Base-by-base conservation (phyloP, 2,888 invertebrate species). In the Hemicrepidius hirtus region DNA sequence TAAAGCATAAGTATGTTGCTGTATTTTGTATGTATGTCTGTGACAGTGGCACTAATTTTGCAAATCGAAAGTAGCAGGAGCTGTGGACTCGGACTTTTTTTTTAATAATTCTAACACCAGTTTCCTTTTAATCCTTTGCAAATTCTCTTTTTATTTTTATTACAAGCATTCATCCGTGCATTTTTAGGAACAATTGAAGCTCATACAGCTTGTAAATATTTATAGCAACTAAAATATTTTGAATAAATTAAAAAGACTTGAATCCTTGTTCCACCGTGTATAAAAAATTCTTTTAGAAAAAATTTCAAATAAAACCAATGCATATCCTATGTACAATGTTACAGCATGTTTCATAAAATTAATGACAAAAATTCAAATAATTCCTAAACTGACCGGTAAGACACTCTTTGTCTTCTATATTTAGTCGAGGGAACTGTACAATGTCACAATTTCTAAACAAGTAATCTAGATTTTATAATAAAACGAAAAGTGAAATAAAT, bases 11-110 rank as follows among this genome's bases (percentile, higher is more conserved):
- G 84, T 84, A 83, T 85, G 85, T 85, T 84, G 81, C 85, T 86
- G 85, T 86, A 85, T 83, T 82, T 81, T 85, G 84, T 85, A 85
- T 85, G 85, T 85, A 85, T 85, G 84, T 85, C 83, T 85, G 84
- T 85, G 82, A 84, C 80, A 81, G 84, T 85, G 84, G 68, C 71
- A 68, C 53, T 66, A 66, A 68, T 68, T 73, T 68, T 71, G 71
- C 67, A 74, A 53, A 63, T 50, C 50, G 53, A 59, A 67, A 60
- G 62, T 46, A 73, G 62, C 71, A 69, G 68, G 24, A 73, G 69
- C 53, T 62, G 69, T 73, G 73, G 73, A 73, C 73, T 73, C 72
- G 50, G 12, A 32, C 6, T 37, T 57, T 55, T 6, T 37, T 57
- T 55, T 18, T 18, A 6, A 32, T 55, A n/a, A 18, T 18, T 16